Evolutionary conservation across 2,113 vertebrate genomes (phyloP), one percentile per base, ranked within the genome.

Genomic region (Tringa solitaria): DNA sequence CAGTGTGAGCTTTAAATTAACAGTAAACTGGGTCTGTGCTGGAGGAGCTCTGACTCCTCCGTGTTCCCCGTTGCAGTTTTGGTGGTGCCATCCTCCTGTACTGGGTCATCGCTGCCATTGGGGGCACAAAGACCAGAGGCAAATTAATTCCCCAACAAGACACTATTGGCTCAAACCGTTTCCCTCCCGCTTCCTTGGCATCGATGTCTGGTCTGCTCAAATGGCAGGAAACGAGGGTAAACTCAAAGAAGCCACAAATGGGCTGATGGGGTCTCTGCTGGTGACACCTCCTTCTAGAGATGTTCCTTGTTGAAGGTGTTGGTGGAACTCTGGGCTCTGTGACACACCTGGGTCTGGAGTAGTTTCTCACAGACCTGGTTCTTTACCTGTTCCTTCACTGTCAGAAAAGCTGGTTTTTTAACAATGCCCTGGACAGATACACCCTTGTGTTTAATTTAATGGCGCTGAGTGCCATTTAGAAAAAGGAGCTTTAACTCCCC

Each of bases 211-310:
- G 45, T 93, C 94, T 89, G 3, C 24, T 96, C 93, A 95, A 95
- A 83, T 14, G 90, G 90, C 90, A 59, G 94, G 69, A 95, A 97
- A 94, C 80, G 77, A 95, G 95, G 30, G 82, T 60, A 79, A 93
- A 56, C 74, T 82, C 84, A 67, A 95, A 73, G 78, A 46, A 86
- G 86, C 33, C 97, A 73, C 97, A 95, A 56, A 81, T 43, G 87
- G 93, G 96, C 97, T 96, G 82, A n/a, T 92, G 97, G 83, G 95
- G 75, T 84, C 91, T 60, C 94, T 14, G 57, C 95, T 75, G 51
- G 53, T 11, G 53, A 18, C 53, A 18, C 28, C 51, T 17, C 27
- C 27, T 18, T 30, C 53, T 17, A 54, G 26, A 51, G 53, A 54
- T 10, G 27, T 10, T 54, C 53, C 53, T 30, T 30, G 9, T 30